A percentile compares a stretch with the other conserved stretches of the same genome.
Evolutionary conservation across 2,797 vertebrate species (phyloP).

Genomic region (Lacerta bilineata): DNA sequence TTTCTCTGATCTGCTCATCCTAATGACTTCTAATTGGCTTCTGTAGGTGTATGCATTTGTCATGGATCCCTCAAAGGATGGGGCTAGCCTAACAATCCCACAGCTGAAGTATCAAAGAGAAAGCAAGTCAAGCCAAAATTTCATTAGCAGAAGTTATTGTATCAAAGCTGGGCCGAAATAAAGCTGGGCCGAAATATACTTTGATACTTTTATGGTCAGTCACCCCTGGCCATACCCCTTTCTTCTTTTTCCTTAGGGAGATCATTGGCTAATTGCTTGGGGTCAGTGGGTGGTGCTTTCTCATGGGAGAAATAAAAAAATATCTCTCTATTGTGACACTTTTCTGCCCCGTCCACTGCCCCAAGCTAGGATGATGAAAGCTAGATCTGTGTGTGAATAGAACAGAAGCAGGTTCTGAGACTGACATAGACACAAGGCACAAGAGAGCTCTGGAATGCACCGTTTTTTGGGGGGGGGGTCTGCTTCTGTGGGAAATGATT

Average conservation of each 20-base stretch:
- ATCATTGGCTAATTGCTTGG: neutral
- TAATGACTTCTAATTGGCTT: constrained; percentile 61
- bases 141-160: constrained; percentile 41
- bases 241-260: neutral
- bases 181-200: constrained; percentile 14
- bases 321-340: neutral
- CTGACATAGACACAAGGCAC: neutral
- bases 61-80: constrained; percentile 42
- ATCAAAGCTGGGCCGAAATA: constrained; percentile 8
- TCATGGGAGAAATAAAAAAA: neutral
- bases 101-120: neutral
- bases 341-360: neutral
- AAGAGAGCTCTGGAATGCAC: neutral
- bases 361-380: neutral
- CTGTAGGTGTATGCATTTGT: constrained; percentile 26
- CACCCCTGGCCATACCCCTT: neutral
- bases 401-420: constrained; percentile 1
- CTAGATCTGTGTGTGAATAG: neutral
- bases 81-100: neutral
- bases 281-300: neutral
- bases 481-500: neutral
- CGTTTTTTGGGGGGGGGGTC: neutral
- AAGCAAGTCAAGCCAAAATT: neutral
- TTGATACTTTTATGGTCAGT: neutral
- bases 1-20: constrained; percentile 45